Base-by-base conservation (phyloP, 2,888 invertebrate species). In the Xestia xanthographa region DNA sequence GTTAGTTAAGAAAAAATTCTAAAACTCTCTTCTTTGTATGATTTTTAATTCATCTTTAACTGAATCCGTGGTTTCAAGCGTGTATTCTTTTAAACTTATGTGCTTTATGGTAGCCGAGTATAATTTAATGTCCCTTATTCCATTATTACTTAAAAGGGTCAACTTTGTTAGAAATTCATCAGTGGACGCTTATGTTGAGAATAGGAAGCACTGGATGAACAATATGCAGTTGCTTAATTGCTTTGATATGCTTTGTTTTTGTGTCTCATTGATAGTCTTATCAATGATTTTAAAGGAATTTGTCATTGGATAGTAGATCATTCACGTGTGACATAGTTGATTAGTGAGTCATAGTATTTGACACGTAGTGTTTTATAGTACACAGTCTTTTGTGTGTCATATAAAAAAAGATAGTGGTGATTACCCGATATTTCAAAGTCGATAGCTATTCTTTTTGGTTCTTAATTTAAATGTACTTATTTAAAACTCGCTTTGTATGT, bases 221-320 rank as follows among this genome's bases (percentile, higher is more conserved):
- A 14, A 53, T 48, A 48, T 60, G 43, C 71, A 84, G 45, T 75
- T 34, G 45, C 48, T 80, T 82, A 84, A 38, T 75, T 34, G 45
- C 48, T 80, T 82, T 45, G 41, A 75, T 63, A 62, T 41, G 26
- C 45, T 70, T 71, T 58, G 71, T 77, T 86, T 68, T 69, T 62
- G 29, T 83, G 3, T 60, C 68, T 72, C 43, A 60, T 43, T 29
- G 38, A 48, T 74, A 56, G 34, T 53, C 63, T 86, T 86, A 86
- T 86, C 76, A 83, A 60, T 77, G 38, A 45, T 65, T 66, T 72
- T 70, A 72, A 38, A 63, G 38, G 73, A 68, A 85, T 86, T 83
- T 78, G 65, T 78, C 71, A 83, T 73, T 83, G 72, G 38, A 56
- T 53, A 48, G 82, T 72, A 66, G 34, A 48, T 60, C 66, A 45